A percentile compares a stretch with the other conserved stretches of the same genome.
These are phyloP conservation scores for Lasioglossum zephyrum DNA, from an alignment of 2,888 invertebrate species.

Conservation along the genomic window DNA sequence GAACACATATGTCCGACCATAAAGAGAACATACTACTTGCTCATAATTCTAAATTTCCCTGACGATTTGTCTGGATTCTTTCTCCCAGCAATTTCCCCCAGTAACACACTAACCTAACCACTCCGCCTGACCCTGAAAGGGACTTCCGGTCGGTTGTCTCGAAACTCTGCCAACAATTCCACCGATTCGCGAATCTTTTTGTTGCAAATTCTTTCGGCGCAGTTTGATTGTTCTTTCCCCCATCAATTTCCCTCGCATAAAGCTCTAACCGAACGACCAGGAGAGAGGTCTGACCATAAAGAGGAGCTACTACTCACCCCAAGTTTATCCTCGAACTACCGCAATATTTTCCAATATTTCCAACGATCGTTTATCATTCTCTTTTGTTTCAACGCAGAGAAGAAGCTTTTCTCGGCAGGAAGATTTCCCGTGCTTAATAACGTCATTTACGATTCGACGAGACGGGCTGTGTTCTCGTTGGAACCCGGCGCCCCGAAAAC, in stretches of 20 bases:
- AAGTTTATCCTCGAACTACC: not conserved
- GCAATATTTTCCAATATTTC: constrained; percentile 1
- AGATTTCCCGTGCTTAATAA: not conserved
- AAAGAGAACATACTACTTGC: not conserved
- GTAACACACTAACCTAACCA: not conserved
- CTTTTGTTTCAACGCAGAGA: not conserved
- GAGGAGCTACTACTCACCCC: not conserved
- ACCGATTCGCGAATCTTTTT: not conserved
- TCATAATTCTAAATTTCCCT: not conserved
- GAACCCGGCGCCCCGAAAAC: not conserved
- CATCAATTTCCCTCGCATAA: not conserved
- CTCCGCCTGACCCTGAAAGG: not conserved
- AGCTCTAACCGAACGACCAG: not conserved
- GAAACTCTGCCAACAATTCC: not conserved
- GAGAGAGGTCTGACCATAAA: not conserved
- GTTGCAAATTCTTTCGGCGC: not conserved
- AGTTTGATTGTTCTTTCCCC: not conserved
- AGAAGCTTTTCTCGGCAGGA: not conserved
- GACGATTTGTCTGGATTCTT: too few species aligned
- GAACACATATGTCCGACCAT: not conserved
- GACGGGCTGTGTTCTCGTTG: not conserved
- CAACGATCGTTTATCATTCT: not conserved
- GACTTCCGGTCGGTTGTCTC: not conserved
- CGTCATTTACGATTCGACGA: not conserved
- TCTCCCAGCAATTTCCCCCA: not conserved